These are phyloP conservation scores for Diceros bicornis DNA, from an alignment of 2,797 vertebrate species.

Conservation along the genomic window DNA sequence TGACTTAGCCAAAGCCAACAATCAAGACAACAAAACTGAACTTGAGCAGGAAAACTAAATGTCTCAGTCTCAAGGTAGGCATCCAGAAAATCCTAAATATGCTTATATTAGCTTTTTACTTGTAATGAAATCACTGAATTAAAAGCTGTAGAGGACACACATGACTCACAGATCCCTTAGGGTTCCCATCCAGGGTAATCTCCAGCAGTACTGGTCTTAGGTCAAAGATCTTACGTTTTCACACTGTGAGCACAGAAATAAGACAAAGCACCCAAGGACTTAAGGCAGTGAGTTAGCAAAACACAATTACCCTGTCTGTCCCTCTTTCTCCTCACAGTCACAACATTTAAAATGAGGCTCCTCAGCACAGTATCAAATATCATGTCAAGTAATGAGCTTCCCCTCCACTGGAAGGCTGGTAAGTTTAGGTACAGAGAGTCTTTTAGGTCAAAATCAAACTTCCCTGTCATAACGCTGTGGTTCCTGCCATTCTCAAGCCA, in stretches of 20 bases:
- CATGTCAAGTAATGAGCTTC: neutral
- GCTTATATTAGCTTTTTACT: neutral
- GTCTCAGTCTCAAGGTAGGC: neutral
- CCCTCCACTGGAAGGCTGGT: neutral
- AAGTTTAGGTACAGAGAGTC: neutral
- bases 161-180: neutral
- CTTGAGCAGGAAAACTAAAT: neutral
- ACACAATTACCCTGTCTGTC: neutral
- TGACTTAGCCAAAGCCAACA: neutral
- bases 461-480: neutral
- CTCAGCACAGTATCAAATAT: neutral
- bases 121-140: neutral
- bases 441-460: neutral
- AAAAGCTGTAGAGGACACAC: neutral
- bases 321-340: neutral
- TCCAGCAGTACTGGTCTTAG: neutral
- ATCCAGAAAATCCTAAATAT: conserved; percentile 1
- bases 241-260: neutral
- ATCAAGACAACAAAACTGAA: neutral
- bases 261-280: neutral
- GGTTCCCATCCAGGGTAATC: neutral
- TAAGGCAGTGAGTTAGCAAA: neutral
- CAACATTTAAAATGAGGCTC: neutral
- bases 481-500: neutral
- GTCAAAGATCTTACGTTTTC: neutral